Evolutionary conservation across 2,113 vertebrate genomes (phyloP), one percentile per base, ranked within the genome.

Genomic region (Vimba vimba): DNA sequence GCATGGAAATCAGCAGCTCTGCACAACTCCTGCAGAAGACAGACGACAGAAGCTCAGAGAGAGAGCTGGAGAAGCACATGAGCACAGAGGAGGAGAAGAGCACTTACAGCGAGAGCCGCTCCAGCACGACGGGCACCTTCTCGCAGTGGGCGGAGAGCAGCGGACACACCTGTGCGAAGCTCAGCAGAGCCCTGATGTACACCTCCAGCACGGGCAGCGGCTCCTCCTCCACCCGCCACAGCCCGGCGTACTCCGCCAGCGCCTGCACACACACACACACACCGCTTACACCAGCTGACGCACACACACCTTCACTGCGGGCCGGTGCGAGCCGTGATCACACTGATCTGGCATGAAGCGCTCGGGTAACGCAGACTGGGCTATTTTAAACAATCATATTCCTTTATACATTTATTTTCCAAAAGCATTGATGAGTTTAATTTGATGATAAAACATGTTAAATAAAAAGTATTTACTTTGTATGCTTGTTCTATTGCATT

Each of bases 91-190:
- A 4, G 5, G 10, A 25, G 71, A 25, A 93, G 23, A 15, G 76
- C 11, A 98, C 98, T 99, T 92, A 99, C 98, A 98, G 92, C 25
- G 96, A 95, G 85, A 99, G 95, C 91, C 97, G 96, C 90, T 99
- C 97, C 33, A 98, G 94, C 88, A 99, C 97, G 87, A 97, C 94
- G 52, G 95, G 92, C 90, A 98, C 97, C 69, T 96, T 97, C 93
- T 97, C 98, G 94, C 97, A 97, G 91, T 96, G 96, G 12, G 95
- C 92, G 86, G 95, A 97, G 87, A 99, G 97, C 55, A 95, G 92
- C 47, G 96, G 43, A 8, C 43, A 95, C 69, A 97, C 97, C 89
- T 95, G 95, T 30, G 97, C 95, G 0, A 97, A 99, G 91, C 96
- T 97, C 91, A 94, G 93, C 91, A 99, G 95, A 2, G 97, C 97